Evolutionary conservation across 1,140 invertebrate species (phyloP), one percentile per base, ranked within the genome.

Genomic region (Leptonema lineaticorne): DNA sequence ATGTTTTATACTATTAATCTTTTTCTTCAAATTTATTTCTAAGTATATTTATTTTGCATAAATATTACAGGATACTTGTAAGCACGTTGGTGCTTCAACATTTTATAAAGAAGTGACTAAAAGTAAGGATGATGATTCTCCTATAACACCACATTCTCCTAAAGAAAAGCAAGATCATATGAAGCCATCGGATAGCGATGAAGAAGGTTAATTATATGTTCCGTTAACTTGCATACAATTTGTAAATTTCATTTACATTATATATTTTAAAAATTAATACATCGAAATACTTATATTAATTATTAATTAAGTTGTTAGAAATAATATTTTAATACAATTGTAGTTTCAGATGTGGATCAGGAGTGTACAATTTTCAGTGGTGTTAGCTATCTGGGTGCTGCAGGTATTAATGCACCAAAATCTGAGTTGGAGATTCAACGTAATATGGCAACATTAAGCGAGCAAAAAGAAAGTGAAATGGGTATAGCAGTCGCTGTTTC

Each of bases 341-440:
- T 76, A 84, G 86, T 89, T 75, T 88, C 89, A 72, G 89, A 92
- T 78, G 87, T 91, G 56, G 88, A 91, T 77, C 91, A 93, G 79
- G 92, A 95, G 69, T 94, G 92, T 75, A 94, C 92, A 62, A 88
- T 96, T 74, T 98, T 97, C 79, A 91, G 94, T 78, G 92, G 94
- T 16, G 92, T 99, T 26, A 94, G 92, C 60, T 99, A 98, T 82
- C 84, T 99, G 66, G 96, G 97, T 29, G 92, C 93, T 9, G 92
- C 95, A 48, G 89, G 89, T 66, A 96, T 99, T 68, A 94, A 94
- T 79, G 92, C 94, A 2, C 95, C 96, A 3, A 91, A 95, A 78
- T 96, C 92, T 57, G 95, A 98, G 82, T 83, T 83, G n/a, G 97
- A 99, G 85, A 97, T 99, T 71, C 94, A 96, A 78, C 85, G 91